Conservation (phyloP, 2,113 vertebrate genomes). For the Psilopogon haemacephalus region DNA sequence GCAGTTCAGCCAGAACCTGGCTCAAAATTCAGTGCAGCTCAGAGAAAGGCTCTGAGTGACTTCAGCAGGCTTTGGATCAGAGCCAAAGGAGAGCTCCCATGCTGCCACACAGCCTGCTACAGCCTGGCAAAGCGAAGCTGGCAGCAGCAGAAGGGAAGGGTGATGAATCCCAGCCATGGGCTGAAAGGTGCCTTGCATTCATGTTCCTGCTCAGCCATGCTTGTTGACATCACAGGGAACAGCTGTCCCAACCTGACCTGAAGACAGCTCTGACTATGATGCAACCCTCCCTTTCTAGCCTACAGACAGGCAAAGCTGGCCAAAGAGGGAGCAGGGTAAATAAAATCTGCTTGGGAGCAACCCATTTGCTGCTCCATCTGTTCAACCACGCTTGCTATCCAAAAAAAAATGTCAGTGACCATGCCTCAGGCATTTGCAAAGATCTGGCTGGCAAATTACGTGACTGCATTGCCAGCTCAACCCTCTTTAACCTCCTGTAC, state of each 20-base stretch:
- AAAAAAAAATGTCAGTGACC: not conserved
- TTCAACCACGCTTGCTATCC: not conserved
- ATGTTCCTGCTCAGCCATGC: not conserved
- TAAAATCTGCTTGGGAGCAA: not conserved
- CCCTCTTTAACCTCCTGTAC: not conserved
- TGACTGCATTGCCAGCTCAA: not conserved
- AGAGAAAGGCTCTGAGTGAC: not conserved
- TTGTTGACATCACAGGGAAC: not conserved
- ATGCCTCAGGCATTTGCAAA: not conserved
- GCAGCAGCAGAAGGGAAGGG: not conserved
- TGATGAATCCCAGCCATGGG: not conserved
- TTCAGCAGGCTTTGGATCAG: not conserved
- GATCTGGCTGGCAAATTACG: not conserved
- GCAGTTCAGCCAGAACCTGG: not conserved
- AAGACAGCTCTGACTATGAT: not conserved
- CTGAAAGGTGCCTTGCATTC: not conserved
- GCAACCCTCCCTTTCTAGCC: not conserved
- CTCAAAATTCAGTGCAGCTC: not conserved
- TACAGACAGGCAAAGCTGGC: not conserved
- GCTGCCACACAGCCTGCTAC: not conserved
- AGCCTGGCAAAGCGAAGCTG: not conserved
- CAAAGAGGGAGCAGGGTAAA: not conserved
- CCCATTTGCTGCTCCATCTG: not conserved
- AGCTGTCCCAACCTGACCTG: constrained; percentile 20
- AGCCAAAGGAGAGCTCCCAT: not conserved